Conservation (phyloP, 2,797 vertebrate genomes). For the Diceros bicornis region DNA sequence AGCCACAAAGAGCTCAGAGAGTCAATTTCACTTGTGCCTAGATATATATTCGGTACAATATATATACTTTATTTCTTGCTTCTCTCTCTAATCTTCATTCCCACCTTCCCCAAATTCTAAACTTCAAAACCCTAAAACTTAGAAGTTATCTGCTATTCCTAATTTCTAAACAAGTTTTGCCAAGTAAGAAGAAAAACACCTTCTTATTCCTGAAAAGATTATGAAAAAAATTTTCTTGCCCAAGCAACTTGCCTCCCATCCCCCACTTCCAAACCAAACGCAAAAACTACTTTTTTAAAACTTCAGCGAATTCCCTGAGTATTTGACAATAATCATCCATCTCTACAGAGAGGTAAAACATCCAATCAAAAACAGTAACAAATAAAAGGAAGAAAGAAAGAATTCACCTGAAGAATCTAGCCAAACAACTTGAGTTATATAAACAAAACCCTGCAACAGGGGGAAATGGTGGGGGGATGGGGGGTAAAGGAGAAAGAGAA, state of each 20-base stretch:
- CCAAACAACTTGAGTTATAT: constrained; percentile 89
- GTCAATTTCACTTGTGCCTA: constrained; percentile 85
- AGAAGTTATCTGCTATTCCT: constrained; percentile 35
- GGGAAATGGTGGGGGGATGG: constrained; percentile 74
- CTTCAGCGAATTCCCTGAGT: constrained; percentile 70
- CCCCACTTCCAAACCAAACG: constrained; percentile 74
- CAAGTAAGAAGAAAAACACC: constrained; percentile 59
- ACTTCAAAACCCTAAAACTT: constrained; percentile 70
- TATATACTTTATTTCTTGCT: constrained; percentile 67
- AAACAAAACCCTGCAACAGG: constrained; percentile 86
- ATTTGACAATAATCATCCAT: constrained; percentile 69
- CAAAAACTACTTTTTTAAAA: constrained; percentile 84
- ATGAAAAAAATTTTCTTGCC: constrained; percentile 31
- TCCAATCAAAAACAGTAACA: constrained; percentile 76
- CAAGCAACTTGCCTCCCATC: constrained; percentile 76
- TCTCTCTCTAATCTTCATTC: constrained; percentile 26
- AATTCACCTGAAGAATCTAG: constrained; percentile 83
- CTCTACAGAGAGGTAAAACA: constrained; percentile 73
- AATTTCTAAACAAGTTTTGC: constrained; percentile 67
- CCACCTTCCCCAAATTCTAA: constrained; percentile 12
- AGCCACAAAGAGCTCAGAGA: constrained; percentile 70
- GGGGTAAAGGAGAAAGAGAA: constrained; percentile 63
- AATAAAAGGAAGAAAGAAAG: constrained; percentile 68
- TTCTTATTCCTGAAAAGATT: constrained; percentile 70
- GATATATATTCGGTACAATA: constrained; percentile 72